Percentiles rank a stretch among this genome's conserved stretches.
These are phyloP conservation scores for Lacerta viridis DNA, from an alignment of 2,797 vertebrate species.

Conservation along the genomic window DNA sequence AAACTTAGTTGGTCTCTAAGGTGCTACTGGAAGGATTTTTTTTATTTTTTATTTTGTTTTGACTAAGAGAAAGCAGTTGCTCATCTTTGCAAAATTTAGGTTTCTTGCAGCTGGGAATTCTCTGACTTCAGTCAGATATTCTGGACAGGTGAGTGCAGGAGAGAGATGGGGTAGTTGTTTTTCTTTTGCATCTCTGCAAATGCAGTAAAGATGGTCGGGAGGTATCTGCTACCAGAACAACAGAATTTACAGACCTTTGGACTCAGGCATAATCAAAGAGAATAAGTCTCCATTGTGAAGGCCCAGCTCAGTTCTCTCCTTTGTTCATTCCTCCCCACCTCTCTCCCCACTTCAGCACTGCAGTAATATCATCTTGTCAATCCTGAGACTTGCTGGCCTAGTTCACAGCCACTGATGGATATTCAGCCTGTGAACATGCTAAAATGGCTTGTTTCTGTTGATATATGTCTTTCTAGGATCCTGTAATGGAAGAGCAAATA, in stretches of 20 bases:
- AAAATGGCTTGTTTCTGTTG: slow-evolving; percentile 73
- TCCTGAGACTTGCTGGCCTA: slow-evolving; percentile 78
- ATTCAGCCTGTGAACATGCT: slow-evolving; percentile 63
- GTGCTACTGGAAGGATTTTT: no score
- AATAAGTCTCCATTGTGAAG: slow-evolving; percentile 83
- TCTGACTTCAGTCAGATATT: no score
- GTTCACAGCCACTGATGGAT: slow-evolving; percentile 75
- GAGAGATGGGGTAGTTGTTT: no score
- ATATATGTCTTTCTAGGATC: slow-evolving; percentile 69
- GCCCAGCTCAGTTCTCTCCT: slow-evolving; percentile 72
- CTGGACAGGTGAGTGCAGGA: no score
- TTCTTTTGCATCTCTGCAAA: background rate
- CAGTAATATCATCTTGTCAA: slow-evolving; percentile 82
- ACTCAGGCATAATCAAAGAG: slow-evolving; percentile 80
- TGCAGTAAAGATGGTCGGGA: slow-evolving; percentile 4
- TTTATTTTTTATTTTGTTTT: no score
- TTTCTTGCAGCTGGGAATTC: no score
- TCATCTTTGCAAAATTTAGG: no score
- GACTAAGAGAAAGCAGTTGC: no score
- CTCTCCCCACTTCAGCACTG: slow-evolving; percentile 52
- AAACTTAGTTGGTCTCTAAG: no score
- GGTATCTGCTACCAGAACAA: slow-evolving; percentile 70
- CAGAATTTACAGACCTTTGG: slow-evolving; percentile 69
- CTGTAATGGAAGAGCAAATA: slow-evolving; percentile 72
- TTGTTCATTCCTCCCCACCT: slow-evolving; percentile 66